phyloP scores from a whole-genome alignment of 2,888 invertebrate species.

The Tachina grossa region DNA sequence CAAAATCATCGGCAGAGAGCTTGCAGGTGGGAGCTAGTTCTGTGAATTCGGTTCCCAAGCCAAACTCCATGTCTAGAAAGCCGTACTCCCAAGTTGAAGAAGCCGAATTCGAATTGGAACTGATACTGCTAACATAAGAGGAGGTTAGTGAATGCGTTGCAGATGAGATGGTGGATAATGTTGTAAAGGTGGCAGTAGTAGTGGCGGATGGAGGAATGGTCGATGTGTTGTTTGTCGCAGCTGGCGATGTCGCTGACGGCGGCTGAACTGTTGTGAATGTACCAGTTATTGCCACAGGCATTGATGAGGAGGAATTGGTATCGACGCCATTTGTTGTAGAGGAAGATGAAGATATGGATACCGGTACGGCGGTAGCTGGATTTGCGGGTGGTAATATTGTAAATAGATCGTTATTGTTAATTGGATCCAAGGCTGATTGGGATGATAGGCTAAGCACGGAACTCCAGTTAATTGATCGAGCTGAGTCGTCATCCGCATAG shows the following conservation, averaged over 20 bases:
- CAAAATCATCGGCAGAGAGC: slow-evolving; percentile 84
- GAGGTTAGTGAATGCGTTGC: slow-evolving; percentile 80
- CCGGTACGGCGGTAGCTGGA: slow-evolving; percentile 79
- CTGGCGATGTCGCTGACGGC: slow-evolving; percentile 51
- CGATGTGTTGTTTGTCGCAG: slow-evolving; percentile 47
- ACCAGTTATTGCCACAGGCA: slow-evolving; percentile 79
- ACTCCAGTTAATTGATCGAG: slow-evolving; percentile 94
- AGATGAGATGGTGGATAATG: slow-evolving; percentile 80
- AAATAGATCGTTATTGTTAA: slow-evolving; percentile 90
- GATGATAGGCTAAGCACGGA: slow-evolving; percentile 93
- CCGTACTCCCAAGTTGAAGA: slow-evolving; percentile 82
- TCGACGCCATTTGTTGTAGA: slow-evolving; percentile 42
- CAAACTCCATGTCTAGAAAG: slow-evolving; percentile 83
- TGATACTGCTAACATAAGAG: slow-evolving; percentile 80
- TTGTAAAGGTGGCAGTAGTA: slow-evolving; percentile 80
- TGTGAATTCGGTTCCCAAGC: slow-evolving; percentile 84
- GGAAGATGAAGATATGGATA: slow-evolving; percentile 62
- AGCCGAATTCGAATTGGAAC: slow-evolving; percentile 74
- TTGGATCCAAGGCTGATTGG: slow-evolving; percentile 92
- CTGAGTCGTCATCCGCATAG: slow-evolving; percentile 89
- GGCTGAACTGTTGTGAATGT: slow-evolving; percentile 79
- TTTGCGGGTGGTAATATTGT: slow-evolving; percentile 80
- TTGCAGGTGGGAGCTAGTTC: slow-evolving; percentile 84
- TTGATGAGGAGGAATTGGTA: slow-evolving; percentile 59
- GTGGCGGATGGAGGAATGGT: slow-evolving; percentile 73